Percentiles rank a stretch among this genome's conserved stretches.
Conservation (phyloP, 2,888 invertebrate species). For the Didymodactylos carnosus region DNA sequence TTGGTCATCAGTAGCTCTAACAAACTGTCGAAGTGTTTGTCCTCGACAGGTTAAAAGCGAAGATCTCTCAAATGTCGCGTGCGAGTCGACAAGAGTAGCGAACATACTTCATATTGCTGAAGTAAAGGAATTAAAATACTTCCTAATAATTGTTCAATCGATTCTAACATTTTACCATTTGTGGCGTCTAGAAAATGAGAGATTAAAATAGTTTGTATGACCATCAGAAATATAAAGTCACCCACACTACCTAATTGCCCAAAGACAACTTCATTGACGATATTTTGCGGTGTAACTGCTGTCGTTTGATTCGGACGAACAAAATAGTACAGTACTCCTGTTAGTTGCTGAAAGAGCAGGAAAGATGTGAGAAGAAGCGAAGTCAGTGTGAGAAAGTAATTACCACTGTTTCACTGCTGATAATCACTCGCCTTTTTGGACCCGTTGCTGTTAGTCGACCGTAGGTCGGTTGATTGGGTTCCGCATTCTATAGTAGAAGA, state of each 20-base stretch:
- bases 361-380: background rate
- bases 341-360: constrained; percentile 20
- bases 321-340: constrained; percentile 31
- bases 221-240: too few species aligned
- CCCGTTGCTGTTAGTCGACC: background rate
- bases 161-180: constrained; percentile 51
- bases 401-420: background rate
- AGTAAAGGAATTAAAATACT: constrained; percentile 68
- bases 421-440: background rate
- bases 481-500: background rate
- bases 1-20: too few species aligned
- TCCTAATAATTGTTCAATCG: constrained; percentile 66
- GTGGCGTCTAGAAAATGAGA: constrained; percentile 42
- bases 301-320: constrained; percentile 25
- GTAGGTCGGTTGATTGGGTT: background rate
- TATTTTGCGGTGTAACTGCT: constrained; percentile 25
- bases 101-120: constrained; percentile 28
- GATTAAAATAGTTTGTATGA: too few species aligned
- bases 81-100: too few species aligned
- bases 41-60: too few species aligned
- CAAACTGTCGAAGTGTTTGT: too few species aligned
- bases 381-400: too few species aligned
- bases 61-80: too few species aligned
- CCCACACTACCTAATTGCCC: too few species aligned
- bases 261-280: constrained; percentile 31